phyloP scores from a whole-genome alignment of 2,113 vertebrate species.

The Uria aalge region DNA sequence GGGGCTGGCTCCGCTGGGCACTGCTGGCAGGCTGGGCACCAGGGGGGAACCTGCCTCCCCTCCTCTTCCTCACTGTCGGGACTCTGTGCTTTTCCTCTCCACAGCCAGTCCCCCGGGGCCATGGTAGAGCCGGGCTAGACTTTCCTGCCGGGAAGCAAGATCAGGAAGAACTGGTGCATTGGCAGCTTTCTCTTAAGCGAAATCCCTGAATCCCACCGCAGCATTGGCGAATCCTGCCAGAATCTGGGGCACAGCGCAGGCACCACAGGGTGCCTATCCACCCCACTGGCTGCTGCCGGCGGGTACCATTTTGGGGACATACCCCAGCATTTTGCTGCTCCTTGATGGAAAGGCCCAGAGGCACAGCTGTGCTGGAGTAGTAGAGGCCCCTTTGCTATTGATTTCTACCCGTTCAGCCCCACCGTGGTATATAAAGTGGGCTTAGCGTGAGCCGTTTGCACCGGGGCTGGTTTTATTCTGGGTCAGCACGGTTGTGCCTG shows the following conservation, averaged over 20 bases:
- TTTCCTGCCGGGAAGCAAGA: fast-evolving
- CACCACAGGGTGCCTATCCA: background rate
- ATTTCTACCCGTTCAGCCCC: background rate
- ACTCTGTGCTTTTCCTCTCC: background rate
- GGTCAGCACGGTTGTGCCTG: background rate
- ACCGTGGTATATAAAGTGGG: background rate
- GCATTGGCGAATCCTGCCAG: background rate
- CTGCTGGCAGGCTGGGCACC: too few relatives aligned
- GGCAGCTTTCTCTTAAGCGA: background rate
- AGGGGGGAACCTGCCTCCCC: background rate
- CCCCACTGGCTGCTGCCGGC: fast-evolving
- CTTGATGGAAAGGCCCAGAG: background rate
- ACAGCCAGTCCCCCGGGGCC: fast-evolving
- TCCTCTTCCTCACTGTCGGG: background rate
- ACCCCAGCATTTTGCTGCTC: background rate
- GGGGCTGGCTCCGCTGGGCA: too few relatives aligned
- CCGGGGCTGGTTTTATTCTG: background rate
- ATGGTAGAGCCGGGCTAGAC: background rate
- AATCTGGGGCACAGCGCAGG: background rate
- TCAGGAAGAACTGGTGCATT: background rate
- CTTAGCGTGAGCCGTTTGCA: background rate
- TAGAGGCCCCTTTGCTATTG: slow-evolving; percentile 1
- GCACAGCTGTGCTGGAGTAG: background rate
- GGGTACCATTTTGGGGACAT: background rate
- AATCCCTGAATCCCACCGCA: fast-evolving